These are phyloP conservation scores for Lydus trimaculatus DNA, from an alignment of 2,888 invertebrate species.

Conservation along the genomic window DNA sequence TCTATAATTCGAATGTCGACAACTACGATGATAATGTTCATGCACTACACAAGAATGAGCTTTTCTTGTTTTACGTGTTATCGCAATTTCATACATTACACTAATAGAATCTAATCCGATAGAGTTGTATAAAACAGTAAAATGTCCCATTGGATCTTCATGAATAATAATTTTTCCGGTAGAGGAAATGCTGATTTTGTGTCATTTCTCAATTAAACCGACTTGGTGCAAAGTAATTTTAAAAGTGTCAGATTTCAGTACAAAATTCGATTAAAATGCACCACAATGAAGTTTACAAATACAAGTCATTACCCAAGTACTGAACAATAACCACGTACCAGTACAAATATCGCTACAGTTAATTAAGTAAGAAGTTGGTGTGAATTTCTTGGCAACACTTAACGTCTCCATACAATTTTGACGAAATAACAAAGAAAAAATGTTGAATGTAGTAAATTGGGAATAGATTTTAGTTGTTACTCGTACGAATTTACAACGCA, in stretches of 20 bases:
- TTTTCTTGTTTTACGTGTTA: not conserved
- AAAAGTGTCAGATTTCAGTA: not conserved
- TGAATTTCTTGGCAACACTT: too few relatives aligned
- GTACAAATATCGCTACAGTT: not conserved
- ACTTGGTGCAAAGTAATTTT: not conserved
- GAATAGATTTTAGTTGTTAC: not conserved
- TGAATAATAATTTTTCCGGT: not conserved
- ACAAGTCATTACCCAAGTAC: not conserved
- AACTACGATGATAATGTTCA: not conserved
- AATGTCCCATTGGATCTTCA: not conserved
- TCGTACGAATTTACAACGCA: not conserved
- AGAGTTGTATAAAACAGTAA: not conserved
- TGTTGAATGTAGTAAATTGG: not conserved
- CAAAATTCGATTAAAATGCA: not conserved
- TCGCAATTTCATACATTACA: not conserved
- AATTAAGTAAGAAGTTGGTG: not conserved
- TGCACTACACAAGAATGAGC: not conserved
- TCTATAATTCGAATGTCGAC: constrained; percentile 37
- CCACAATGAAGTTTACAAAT: not conserved
- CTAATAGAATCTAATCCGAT: not conserved
- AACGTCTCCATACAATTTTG: too few relatives aligned
- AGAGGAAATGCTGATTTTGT: not conserved
- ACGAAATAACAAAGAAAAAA: not conserved
- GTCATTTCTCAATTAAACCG: not conserved
- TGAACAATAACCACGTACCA: not conserved